Conservation (phyloP, 1,140 invertebrate genomes). For the Aricia agestis region DNA sequence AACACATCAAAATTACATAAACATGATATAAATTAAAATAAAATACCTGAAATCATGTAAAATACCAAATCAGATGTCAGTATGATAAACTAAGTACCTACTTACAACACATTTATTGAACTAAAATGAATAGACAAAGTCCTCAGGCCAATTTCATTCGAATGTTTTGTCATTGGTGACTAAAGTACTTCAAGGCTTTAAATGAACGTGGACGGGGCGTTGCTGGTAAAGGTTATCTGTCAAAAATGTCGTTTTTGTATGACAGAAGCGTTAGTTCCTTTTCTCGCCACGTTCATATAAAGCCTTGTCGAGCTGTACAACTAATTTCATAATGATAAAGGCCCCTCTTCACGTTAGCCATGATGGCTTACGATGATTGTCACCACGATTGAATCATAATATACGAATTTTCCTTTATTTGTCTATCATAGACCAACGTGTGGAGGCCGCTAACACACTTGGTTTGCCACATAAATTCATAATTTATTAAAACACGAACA, state of each 20-base stretch:
- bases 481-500: background rate
- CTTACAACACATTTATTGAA: constrained; percentile 24
- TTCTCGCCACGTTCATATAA: too few species aligned
- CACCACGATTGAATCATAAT: too few species aligned
- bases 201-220: too few species aligned
- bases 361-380: too few species aligned
- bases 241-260: too few species aligned
- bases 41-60: constrained; percentile 39
- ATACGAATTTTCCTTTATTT: too few species aligned
- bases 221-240: too few species aligned
- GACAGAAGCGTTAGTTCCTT: too few species aligned
- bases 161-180: background rate
- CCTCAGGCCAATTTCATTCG: background rate
- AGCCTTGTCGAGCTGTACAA: too few species aligned
- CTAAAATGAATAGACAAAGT: constrained; percentile 22
- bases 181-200: background rate
- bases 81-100: constrained; percentile 43
- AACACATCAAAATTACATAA: constrained; percentile 43
- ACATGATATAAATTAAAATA: constrained; percentile 45
- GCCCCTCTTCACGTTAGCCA: too few species aligned
- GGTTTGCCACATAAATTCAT: background rate
- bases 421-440: too few species aligned
- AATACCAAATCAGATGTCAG: constrained; percentile 59
- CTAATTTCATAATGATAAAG: background rate
- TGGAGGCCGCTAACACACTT: too few species aligned